Conservation (phyloP, 2,797 vertebrate species). For the Epinephelus awoara region DNA sequence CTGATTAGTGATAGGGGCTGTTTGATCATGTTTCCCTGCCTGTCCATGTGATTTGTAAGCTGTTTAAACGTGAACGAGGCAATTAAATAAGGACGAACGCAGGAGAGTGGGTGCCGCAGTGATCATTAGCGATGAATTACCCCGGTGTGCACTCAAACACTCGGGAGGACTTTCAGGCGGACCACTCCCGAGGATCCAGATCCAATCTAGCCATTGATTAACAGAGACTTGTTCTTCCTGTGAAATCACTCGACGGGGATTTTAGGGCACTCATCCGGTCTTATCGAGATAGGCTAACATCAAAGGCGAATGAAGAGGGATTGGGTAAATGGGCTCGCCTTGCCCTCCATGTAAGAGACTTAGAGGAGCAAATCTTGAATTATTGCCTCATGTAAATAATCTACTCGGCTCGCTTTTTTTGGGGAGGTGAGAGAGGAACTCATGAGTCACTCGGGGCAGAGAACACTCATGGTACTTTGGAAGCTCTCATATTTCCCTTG, state of each 20-base stretch:
- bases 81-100: slow-evolving; percentile 81
- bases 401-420: slow-evolving; percentile 63
- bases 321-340: slow-evolving; percentile 79
- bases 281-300: slow-evolving; percentile 84
- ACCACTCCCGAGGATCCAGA: slow-evolving; percentile 80
- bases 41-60: slow-evolving; percentile 84
- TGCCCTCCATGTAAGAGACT: slow-evolving; percentile 78
- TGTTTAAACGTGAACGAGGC: slow-evolving; percentile 83
- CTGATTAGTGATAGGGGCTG: slow-evolving; percentile 73
- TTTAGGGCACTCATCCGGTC: slow-evolving; percentile 84
- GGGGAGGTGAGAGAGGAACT: slow-evolving; percentile 67
- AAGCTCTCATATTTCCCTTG: slow-evolving; percentile 80
- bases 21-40: slow-evolving; percentile 83
- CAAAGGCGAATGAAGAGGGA: slow-evolving; percentile 83
- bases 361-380: slow-evolving; percentile 83
- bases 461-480: slow-evolving; percentile 77
- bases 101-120: slow-evolving; percentile 74
- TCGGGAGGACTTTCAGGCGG: slow-evolving; percentile 78
- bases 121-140: slow-evolving; percentile 86
- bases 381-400: slow-evolving; percentile 86
- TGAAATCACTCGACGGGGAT: slow-evolving; percentile 84
- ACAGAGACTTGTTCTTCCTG: slow-evolving; percentile 84
- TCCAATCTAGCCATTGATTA: slow-evolving; percentile 87
- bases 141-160: slow-evolving; percentile 80
- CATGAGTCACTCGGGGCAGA: slow-evolving; percentile 75